Conservation (phyloP, 2,797 vertebrate genomes). For the Brachyrhaphis roseni region DNA sequence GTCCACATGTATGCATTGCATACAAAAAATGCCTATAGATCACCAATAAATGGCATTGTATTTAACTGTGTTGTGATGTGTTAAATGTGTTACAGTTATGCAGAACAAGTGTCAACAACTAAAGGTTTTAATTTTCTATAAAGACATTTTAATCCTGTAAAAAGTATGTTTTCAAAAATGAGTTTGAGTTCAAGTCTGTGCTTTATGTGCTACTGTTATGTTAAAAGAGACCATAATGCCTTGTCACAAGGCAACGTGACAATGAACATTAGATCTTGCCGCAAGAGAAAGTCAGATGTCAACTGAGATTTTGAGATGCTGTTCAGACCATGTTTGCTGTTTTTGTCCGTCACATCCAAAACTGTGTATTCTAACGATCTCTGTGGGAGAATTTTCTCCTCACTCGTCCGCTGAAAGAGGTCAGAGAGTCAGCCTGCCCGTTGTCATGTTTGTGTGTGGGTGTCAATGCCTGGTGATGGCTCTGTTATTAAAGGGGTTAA, state of each 20-base stretch:
- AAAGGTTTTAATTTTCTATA: neutral
- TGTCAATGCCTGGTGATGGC: conserved; percentile 35
- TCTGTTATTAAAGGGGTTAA: conserved; percentile 66
- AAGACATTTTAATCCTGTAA: neutral
- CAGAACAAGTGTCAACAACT: neutral
- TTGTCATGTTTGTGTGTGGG: conserved; percentile 16
- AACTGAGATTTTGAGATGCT: neutral
- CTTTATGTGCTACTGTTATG: neutral
- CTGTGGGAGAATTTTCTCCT: conserved; percentile 15
- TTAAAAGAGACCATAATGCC: neutral
- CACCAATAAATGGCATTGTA: neutral
- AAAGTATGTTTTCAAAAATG: neutral
- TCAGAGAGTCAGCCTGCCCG: conserved; percentile 18
- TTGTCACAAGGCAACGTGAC: neutral
- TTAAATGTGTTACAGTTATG: neutral
- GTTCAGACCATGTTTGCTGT: neutral
- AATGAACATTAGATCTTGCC: neutral
- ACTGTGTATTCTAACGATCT: conserved; percentile 4
- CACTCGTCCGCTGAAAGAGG: conserved; percentile 10
- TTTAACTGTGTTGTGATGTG: neutral
- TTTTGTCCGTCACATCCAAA: neutral
- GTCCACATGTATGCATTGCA: neutral
- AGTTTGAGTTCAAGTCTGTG: neutral
- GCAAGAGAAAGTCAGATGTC: neutral
- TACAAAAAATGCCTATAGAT: neutral